These are phyloP conservation scores for Eupithecia dodoneata DNA, from an alignment of 2,888 invertebrate species.

Conservation along the genomic window DNA sequence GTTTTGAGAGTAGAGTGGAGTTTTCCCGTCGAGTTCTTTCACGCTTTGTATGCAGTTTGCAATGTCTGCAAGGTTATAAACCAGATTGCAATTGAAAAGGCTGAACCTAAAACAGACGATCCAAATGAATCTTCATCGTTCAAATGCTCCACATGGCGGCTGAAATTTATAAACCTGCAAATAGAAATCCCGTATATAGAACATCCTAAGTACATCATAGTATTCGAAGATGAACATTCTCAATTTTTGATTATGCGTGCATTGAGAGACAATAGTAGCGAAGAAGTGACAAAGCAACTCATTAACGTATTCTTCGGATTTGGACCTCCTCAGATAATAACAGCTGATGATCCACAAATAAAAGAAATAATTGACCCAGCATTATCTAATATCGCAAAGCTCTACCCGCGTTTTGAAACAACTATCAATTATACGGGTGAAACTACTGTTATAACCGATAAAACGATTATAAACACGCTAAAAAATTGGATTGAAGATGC, in stretches of 20 bases:
- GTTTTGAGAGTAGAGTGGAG: background rate
- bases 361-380: background rate
- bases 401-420: background rate
- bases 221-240: slow-evolving; percentile 11
- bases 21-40: background rate
- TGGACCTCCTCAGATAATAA: slow-evolving; percentile 13
- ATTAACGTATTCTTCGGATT: slow-evolving; percentile 11
- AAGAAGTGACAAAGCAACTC: background rate
- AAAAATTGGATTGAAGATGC: slow-evolving; percentile 10
- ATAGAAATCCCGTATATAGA: slow-evolving; percentile 8
- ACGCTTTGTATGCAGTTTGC: background rate
- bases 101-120: background rate
- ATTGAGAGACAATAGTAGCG: background rate
- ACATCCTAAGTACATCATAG: slow-evolving; percentile 11
- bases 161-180: slow-evolving; percentile 2
- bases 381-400: background rate
- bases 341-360: background rate
- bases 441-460: background rate
- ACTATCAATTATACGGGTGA: background rate
- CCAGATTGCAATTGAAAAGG: background rate
- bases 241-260: slow-evolving; percentile 21
- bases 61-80: slow-evolving; percentile 19
- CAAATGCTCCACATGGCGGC: background rate
- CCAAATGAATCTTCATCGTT: background rate
- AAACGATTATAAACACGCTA: background rate